Conservation (phyloP, 92 coral and sea anemone genomes). For the Heliopora coerulea region DNA sequence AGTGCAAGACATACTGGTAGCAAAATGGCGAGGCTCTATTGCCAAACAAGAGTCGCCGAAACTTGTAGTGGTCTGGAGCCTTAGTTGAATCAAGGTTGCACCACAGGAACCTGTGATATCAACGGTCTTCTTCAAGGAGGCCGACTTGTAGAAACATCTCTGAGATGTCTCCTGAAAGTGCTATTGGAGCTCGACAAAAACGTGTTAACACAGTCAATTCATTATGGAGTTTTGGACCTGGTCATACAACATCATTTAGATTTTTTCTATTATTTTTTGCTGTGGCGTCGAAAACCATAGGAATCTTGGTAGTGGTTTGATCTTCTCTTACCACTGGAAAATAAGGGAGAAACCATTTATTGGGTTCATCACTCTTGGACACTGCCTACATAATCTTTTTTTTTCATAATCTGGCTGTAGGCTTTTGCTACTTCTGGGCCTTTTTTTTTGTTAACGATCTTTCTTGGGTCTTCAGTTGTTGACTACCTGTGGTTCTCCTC, state of each 20-base stretch:
- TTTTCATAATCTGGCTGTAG: constrained; percentile 37
- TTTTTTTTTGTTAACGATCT: constrained; percentile 20
- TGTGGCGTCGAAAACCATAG: constrained; percentile 58
- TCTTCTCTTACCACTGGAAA: constrained; percentile 66
- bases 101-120: constrained; percentile 9
- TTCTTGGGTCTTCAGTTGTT: constrained; percentile 56
- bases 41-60: constrained; percentile 54
- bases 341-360: constrained; percentile 51
- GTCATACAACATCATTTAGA: constrained; percentile 53
- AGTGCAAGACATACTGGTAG: constrained; percentile 40
- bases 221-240: constrained; percentile 56
- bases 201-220: constrained; percentile 54
- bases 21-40: constrained; percentile 53
- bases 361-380: background rate
- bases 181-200: constrained; percentile 54
- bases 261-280: constrained; percentile 50
- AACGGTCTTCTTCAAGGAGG: constrained; percentile 51
- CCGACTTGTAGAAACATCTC: constrained; percentile 60
- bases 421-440: constrained; percentile 33
- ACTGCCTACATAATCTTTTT: constrained; percentile 44
- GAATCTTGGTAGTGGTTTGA: constrained; percentile 59
- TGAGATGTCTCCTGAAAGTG: constrained; percentile 56
- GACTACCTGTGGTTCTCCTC: constrained; percentile 45
- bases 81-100: constrained; percentile 38
- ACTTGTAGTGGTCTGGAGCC: constrained; percentile 56